Evolutionary conservation across 1,140 invertebrate genomes (phyloP), one percentile per base, ranked within the genome.

Genomic region (Drosophila busckii): DNA sequence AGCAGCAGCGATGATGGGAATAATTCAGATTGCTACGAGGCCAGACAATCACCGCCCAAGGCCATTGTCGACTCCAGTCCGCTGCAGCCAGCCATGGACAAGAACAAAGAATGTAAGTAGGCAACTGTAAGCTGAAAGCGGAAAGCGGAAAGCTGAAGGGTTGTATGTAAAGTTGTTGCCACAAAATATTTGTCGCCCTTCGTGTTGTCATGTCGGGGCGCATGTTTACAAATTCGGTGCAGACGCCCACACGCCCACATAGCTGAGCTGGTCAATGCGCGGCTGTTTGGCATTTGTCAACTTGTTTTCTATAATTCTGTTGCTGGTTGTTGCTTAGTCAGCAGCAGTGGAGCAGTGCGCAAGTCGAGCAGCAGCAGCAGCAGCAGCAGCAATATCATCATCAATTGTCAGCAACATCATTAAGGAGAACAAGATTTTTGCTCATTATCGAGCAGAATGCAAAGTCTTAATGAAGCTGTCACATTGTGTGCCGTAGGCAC

Each of bases 91-190:
- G 91, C 94, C 80, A 96, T 98, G 93, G 96, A 97, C 88, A 96
- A 96, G 86, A 98, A 98, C 88, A 98, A 98, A 91, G 96, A 98
- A 93, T 98, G 97, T 98, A 89, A 96, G 94, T 92, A 70, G 0
- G 29, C 7, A 17, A 6, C n/a, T n/a, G n/a, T n/a, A n/a, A n/a
- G n/a, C n/a, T n/a, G n/a, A n/a, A n/a, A n/a, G n/a, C n/a, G n/a
- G n/a, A n/a, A n/a, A n/a, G n/a, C n/a, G n/a, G n/a, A n/a, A n/a
- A n/a, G n/a, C n/a, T n/a, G n/a, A n/a, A n/a, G n/a, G n/a, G n/a
- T n/a, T n/a, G n/a, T n/a, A n/a, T n/a, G n/a, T n/a, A 19, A 26
- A 29, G 15, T 3, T 22, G 8, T 16, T 32, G 9, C 16, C 15
- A 23, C 8, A 26, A 23, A 3, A 12, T 26, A 9, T 3, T 19